Conservation (phyloP, 2,113 vertebrate species). For the Hystrix cristata region DNA sequence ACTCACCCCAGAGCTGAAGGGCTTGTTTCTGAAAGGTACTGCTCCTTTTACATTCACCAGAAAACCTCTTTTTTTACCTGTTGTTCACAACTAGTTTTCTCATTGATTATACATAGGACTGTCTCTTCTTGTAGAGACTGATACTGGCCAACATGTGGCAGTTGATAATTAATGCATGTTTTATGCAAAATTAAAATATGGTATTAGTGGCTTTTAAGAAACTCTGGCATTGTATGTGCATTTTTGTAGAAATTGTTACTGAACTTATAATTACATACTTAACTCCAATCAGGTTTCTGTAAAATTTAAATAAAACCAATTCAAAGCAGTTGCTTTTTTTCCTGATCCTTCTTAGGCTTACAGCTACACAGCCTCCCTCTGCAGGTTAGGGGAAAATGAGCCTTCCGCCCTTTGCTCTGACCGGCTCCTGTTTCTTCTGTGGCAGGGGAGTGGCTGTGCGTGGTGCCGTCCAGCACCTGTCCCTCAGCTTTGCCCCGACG, state of each 20-base stretch:
- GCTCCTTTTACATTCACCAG: conserved; percentile 44
- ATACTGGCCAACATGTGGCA: conserved; percentile 72
- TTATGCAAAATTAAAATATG: conserved; percentile 64
- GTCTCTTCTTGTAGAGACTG: conserved; percentile 75
- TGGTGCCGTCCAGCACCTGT: background rate
- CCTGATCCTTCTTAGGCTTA: background rate
- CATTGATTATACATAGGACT: conserved; percentile 31
- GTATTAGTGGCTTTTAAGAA: conserved; percentile 82
- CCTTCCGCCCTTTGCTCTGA: background rate
- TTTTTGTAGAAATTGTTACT: conserved; percentile 85
- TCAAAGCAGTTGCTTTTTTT: conserved; percentile 39
- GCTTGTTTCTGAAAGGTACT: conserved; percentile 64
- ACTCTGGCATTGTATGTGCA: conserved; percentile 79
- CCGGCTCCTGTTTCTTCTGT: background rate
- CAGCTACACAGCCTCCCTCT: background rate
- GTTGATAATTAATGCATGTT: conserved; percentile 76
- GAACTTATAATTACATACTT: conserved; percentile 79
- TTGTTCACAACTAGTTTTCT: conserved; percentile 68
- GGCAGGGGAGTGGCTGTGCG: background rate
- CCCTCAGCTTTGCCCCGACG: no score
- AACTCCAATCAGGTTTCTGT: conserved; percentile 79
- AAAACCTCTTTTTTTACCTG: conserved; percentile 68
- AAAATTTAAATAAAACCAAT: conserved; percentile 80
- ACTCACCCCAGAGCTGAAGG: background rate
- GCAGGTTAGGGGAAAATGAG: background rate